Evolutionary conservation across 2,797 vertebrate species (phyloP), one percentile per base, ranked within the genome.

Genomic region (Momotus momota): DNA sequence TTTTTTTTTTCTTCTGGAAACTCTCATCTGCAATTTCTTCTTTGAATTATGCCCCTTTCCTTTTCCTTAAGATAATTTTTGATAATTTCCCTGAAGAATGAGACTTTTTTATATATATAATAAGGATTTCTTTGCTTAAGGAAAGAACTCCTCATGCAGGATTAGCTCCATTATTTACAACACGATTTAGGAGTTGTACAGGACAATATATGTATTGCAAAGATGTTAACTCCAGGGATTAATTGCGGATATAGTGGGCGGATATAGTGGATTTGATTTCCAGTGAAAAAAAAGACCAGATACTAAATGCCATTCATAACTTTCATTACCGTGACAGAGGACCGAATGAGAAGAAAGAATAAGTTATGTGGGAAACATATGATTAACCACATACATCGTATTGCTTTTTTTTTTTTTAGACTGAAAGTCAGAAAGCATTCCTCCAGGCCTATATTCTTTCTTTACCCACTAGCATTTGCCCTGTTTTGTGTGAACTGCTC

Each of bases 131-230:
- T 65, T 82, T 88, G 21, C 48, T 54, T 55, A 73, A 70, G 40
- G 40, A 74, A 85, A 73, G 13, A 65, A 45, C 18, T 73, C 6
- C 10, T 45, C 19, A 17, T 49, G 38, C 16, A 74, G 57, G 38
- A 14, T 13, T 57, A 49, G 2, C 14, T 79, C 29, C 2, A 3
- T 38, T 81, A 41, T 33, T 80, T 51, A 46, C 38, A 72, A 7
- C 13, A 43, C 14, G n/a, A 23, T 8, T 83, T 52, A n/a, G 20
- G 25, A 88, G 7, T 14, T 57, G 9, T 52, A 22, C 20, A 72
- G 23, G 33, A n/a, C 6, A 5, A 0, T 35, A 3, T 33, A 10
- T 2, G 54, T 41, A 41, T 5, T 26, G 13, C 31, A 48, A 3
- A 35, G 7, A 5, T 66, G 2, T 40, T 60, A 83, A 38, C 14